Base-by-base conservation (phyloP, 1,140 invertebrate species). In the Caenorhabditis latens region DNA sequence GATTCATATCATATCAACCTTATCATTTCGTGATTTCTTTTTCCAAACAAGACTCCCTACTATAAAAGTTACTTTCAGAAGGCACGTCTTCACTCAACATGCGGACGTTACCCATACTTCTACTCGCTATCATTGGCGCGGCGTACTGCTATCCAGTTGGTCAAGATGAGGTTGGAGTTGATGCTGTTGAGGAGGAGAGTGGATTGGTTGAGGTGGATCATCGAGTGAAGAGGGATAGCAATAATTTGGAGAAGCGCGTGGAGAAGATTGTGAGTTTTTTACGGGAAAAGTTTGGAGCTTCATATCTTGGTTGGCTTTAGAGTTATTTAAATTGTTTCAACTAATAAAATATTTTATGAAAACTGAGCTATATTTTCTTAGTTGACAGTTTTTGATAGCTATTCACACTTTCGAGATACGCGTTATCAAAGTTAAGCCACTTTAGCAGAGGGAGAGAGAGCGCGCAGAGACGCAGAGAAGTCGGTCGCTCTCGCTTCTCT, bases 251-350 rank as follows among this genome's bases (percentile, higher is more conserved):
- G 32, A 65, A 65, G 40, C 9, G 0, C 8, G 61, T 65, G 11
- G 61, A 65, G 11, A 65, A 65, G n/a, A 65, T 65, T 65, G 61
- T 65, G 11, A 65, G 61, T 65, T 65, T 65, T 42, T 40, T 65
- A 13, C 0, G 1, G 32, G 32, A 32, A 32, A 32, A 32, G 1
- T 32, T 32, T 32, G 32, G 32, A 32, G 32, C 32, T 32, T 32
- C 32, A 32, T 32, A 32, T 32, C 32, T 32, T 32, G 32, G 32
- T 32, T 32, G 32, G 32, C 32, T 32, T 32, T 2, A 32, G 32
- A 32, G 32, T 32, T 32, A 32, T 32, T 32, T 1, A 32, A 32
- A 32, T 32, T 32, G 2, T 32, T 32, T 32, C 32, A n/a, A 21
- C n/a, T 21, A 0, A 19, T 58, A 7, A 7, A 21, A 58, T 58